Evolutionary conservation across 2,113 vertebrate species (phyloP).

Genomic region (Petrocephalus zakoni): DNA sequence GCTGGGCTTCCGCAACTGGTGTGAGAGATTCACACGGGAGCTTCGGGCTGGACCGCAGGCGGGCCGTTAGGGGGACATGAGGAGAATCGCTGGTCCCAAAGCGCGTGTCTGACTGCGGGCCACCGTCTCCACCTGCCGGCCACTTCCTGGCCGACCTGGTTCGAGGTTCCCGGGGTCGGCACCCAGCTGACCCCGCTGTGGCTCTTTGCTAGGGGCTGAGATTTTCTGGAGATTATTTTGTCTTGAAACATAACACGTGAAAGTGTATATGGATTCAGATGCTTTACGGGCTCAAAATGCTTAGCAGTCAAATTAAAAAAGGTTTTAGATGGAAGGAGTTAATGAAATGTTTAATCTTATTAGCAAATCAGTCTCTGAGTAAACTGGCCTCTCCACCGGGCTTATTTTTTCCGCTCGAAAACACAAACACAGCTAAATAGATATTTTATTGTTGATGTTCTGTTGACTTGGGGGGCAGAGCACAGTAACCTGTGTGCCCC

Average conservation of each 20-base stretch:
- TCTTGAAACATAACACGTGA: not conserved
- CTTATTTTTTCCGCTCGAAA: not conserved
- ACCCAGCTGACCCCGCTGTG: not conserved
- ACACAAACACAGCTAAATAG: too few species aligned
- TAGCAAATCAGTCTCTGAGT: not conserved
- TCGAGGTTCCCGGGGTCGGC: not conserved
- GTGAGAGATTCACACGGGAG: not conserved
- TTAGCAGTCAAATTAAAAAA: constrained; percentile 8
- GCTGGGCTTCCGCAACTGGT: not conserved
- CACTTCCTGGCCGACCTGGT: not conserved
- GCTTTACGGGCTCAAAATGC: not conserved
- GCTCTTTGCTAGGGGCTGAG: not conserved
- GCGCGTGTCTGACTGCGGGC: too few species aligned
- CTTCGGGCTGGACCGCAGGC: not conserved
- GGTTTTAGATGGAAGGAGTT: constrained; percentile 1
- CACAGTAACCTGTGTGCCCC: not conserved
- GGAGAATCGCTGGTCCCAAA: not conserved
- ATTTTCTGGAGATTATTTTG: not conserved
- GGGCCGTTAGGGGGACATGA: not conserved
- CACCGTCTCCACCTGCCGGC: not conserved
- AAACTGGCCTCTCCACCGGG: not conserved
- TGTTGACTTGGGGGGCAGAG: not conserved
- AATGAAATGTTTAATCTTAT: constrained; percentile 18
- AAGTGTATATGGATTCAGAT: not conserved
- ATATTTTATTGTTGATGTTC: not conserved